Evolutionary conservation across 2,113 vertebrate genomes (phyloP), one percentile per base, ranked within the genome.

Genomic region (Noctilio leporinus): DNA sequence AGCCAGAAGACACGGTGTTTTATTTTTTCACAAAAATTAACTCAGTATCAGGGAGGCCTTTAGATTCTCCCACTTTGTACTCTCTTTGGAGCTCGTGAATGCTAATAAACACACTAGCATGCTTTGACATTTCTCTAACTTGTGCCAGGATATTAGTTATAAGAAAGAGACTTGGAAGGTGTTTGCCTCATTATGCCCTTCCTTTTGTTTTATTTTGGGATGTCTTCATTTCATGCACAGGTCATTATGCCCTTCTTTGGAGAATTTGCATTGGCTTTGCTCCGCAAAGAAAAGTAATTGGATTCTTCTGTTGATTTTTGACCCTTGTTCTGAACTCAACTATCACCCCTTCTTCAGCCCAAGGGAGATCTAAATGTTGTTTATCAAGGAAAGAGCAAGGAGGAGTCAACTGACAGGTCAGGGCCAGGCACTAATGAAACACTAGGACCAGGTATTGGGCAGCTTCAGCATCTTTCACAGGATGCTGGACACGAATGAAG

Each of bases 401-500:
- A 57, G 38, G 14, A 38, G 38, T 67, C 85, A 76, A 89, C 72
- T 0, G 26, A 62, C 47, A 9, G 15, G 57, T 12, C 11, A 26
- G 93, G 72, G 73, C 80, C 22, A 51, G 43, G 65, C 0, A 0
- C 16, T 16, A 7, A 97, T 77, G 94, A 89, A 75, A 86, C n/a
- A 28, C 62, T 73, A 65, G 87, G 53, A 85, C 91, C 89, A 93
- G 72, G 59, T 15, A 75, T 81, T 9, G 26, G 26, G 65, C 43
- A 20, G 47, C 86, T 57, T 85, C 35, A 14, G 30, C 75, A 49
- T 38, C 55, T 95, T 93, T 92, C 95, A 95, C 55, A 89, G 77
- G 93, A 93, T 73, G 49, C 88, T 75, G 91, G 97, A 80, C 76
- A 95, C n/a, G n/a, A 92, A 76, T 3, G 1, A 91, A 69, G 76